Percentiles rank a stretch among this genome's conserved stretches.
These are phyloP conservation scores for Mesitornis unicolor DNA, from an alignment of 2,113 vertebrate species.

Conservation along the genomic window DNA sequence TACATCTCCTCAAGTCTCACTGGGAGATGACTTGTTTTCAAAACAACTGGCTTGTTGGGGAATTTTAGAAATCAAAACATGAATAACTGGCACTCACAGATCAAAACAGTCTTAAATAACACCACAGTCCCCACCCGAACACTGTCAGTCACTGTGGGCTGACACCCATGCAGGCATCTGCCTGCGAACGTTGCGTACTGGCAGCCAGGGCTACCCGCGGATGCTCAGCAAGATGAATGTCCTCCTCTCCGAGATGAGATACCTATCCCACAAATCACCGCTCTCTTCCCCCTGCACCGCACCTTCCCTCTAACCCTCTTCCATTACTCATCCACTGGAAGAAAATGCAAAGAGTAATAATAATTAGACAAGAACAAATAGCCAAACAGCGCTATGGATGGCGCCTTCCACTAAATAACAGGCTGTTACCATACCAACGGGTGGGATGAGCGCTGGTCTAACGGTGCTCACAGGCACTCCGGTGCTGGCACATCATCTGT, in stretches of 20 bases:
- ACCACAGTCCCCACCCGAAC: background rate
- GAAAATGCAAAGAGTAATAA: conserved; percentile 85
- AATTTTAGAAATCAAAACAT: background rate
- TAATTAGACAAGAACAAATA: conserved; percentile 98
- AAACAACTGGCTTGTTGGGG: background rate
- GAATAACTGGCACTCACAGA: background rate
- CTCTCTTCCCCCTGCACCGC: conserved; percentile 75
- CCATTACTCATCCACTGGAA: conserved; percentile 89
- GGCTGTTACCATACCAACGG: conserved; percentile 79
- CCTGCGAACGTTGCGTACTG: rapidly evolving
- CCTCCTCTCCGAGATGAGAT: conserved; percentile 83
- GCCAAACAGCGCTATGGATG: conserved; percentile 72
- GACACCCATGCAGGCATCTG: background rate
- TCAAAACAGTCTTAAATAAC: background rate
- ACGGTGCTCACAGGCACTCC: conserved; percentile 45
- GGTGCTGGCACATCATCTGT: conserved; percentile 63
- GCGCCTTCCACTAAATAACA: conserved; percentile 80
- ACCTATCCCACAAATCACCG: conserved; percentile 88
- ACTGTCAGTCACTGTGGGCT: background rate
- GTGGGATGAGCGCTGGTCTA: conserved; percentile 61
- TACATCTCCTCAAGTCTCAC: background rate
- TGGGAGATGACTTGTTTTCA: background rate
- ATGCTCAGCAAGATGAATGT: conserved; percentile 86
- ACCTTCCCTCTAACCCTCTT: conserved; percentile 74
- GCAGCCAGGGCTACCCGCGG: background rate